These are phyloP conservation scores for Aricia agestis DNA, from an alignment of 1,140 invertebrate genomes.

Conservation along the genomic window DNA sequence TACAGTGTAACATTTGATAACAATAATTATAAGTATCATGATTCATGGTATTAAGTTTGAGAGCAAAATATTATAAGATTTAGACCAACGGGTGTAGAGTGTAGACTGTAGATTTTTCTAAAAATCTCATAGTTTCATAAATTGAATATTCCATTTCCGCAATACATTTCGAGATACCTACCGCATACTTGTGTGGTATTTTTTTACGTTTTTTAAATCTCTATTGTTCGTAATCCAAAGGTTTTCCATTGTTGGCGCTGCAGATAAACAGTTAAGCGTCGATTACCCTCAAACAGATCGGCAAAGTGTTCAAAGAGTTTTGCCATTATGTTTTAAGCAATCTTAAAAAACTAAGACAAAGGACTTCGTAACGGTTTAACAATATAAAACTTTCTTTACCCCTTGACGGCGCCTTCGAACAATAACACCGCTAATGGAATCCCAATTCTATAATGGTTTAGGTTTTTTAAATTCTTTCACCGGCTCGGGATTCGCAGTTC, in stretches of 20 bases:
- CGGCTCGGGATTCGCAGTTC: slow-evolving; percentile 1
- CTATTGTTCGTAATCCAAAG: slow-evolving; percentile 3
- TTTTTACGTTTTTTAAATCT: slow-evolving; percentile 5
- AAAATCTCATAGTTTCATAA: not conserved
- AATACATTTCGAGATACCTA: not conserved
- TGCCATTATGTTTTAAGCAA: slow-evolving; percentile 8
- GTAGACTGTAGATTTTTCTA: too few relatives aligned
- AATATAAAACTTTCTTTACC: slow-evolving; percentile 12
- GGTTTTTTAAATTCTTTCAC: slow-evolving; percentile 3
- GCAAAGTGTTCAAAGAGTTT: not conserved
- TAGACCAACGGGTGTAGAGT: too few relatives aligned
- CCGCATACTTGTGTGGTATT: not conserved
- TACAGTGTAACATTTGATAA: too few relatives aligned
- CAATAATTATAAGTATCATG: too few relatives aligned
- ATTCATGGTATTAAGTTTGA: too few relatives aligned
- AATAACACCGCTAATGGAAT: slow-evolving; percentile 4
- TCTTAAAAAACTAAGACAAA: not conserved
- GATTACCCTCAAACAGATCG: not conserved
- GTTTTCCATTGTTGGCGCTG: not conserved
- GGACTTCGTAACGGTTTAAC: not conserved
- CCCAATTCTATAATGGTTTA: not conserved
- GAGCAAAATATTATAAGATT: too few relatives aligned
- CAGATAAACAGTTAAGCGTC: slow-evolving; percentile 10
- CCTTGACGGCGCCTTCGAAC: slow-evolving; percentile 1
- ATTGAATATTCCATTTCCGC: not conserved